These are phyloP conservation scores for human DNA, from an alignment of 2,113 vertebrate genomes.

Conservation along the genomic window GRCh38 chr2:135787501-135788000, in stretches of 20 bases:
- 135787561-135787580: not conserved
- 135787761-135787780: not conserved
- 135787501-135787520: not conserved
- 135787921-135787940: not conserved
- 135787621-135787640: not conserved
- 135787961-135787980: not conserved
- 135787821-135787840: not conserved
- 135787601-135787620: not conserved
- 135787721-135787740: not conserved
- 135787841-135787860: not conserved
- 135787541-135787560: not conserved
- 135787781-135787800: not conserved
- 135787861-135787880: slow-evolving; percentile 56
- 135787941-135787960: not conserved
- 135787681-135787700: not conserved
- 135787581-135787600: not conserved
- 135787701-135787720: not conserved
- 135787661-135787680: not conserved
- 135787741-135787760: not conserved
- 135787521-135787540: not conserved
- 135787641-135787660: not conserved
- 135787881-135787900: not conserved
- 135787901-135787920: not conserved
- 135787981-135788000: not conserved
- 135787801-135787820: not conserved